Conservation (phyloP, 2,113 vertebrate genomes). For the Smithornis capensis region DNA sequence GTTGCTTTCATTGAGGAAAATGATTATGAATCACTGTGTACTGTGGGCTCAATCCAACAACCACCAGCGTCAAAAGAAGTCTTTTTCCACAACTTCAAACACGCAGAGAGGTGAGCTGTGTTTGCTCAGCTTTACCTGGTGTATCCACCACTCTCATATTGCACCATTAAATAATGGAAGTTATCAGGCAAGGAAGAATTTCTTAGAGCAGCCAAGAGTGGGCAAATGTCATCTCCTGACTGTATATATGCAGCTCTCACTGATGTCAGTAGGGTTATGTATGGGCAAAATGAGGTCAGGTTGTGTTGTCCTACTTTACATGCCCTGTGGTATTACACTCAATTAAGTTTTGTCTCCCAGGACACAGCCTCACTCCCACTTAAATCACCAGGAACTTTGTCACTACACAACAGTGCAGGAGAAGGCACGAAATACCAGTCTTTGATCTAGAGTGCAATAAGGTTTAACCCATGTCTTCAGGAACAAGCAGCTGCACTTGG, state of each 20-base stretch:
- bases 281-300: constrained; percentile 65
- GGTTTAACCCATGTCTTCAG: neutral
- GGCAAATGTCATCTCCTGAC: constrained; percentile 30
- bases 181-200: constrained; percentile 21
- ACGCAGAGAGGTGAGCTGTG: constrained; percentile 15
- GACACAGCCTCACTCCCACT: constrained; percentile 44
- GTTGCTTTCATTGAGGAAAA: constrained; percentile 62
- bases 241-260: constrained; percentile 30
- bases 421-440: neutral
- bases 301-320: constrained; percentile 54
- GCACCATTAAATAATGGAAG: neutral
- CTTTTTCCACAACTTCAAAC: constrained; percentile 50
- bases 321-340: constrained; percentile 64
- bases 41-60: constrained; percentile 48
- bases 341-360: constrained; percentile 67
- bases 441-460: neutral
- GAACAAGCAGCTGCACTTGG: neutral
- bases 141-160: neutral
- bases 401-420: constrained; percentile 8
- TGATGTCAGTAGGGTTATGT: constrained; percentile 60
- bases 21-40: constrained; percentile 61
- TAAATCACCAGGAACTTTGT: constrained; percentile 54
- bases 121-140: constrained; percentile 34
- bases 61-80: constrained; percentile 33
- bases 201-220: constrained; percentile 23